Percentiles rank a stretch among this genome's conserved stretches.
These are phyloP conservation scores for Platyrinchus mystaceus DNA, from an alignment of 2,797 vertebrate species.

Conservation along the genomic window DNA sequence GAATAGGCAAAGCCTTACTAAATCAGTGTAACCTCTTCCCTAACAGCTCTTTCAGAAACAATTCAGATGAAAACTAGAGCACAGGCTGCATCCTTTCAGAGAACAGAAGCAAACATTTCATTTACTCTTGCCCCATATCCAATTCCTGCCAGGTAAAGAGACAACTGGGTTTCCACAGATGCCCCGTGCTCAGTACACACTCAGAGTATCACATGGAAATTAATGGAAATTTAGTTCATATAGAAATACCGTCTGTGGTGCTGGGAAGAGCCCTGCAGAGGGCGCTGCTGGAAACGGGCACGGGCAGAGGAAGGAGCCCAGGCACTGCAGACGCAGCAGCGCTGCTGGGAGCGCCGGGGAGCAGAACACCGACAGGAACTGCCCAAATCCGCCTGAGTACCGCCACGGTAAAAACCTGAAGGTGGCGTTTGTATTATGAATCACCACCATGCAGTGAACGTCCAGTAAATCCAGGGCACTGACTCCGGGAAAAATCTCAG, in stretches of 20 bases:
- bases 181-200: not conserved
- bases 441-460: not conserved
- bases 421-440: not conserved
- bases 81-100: not conserved
- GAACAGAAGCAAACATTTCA: not conserved
- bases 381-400: not conserved
- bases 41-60: not conserved
- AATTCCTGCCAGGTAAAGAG: not conserved
- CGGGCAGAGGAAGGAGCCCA: not conserved
- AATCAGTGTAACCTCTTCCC: not conserved
- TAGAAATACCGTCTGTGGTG: accelerated
- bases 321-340: not conserved
- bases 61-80: not conserved
- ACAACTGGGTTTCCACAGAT: not conserved
- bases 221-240: accelerated
- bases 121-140: not conserved
- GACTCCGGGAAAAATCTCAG: not conserved
- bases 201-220: accelerated
- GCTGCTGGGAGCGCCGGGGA: not conserved
- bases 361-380: not conserved
- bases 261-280: slow-evolving; percentile 7
- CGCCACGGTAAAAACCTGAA: not conserved
- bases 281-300: not conserved
- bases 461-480: not conserved
- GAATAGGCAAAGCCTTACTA: not conserved